phyloP scores from a whole-genome alignment of 2,888 invertebrate species.

The Andrena bicolor region DNA sequence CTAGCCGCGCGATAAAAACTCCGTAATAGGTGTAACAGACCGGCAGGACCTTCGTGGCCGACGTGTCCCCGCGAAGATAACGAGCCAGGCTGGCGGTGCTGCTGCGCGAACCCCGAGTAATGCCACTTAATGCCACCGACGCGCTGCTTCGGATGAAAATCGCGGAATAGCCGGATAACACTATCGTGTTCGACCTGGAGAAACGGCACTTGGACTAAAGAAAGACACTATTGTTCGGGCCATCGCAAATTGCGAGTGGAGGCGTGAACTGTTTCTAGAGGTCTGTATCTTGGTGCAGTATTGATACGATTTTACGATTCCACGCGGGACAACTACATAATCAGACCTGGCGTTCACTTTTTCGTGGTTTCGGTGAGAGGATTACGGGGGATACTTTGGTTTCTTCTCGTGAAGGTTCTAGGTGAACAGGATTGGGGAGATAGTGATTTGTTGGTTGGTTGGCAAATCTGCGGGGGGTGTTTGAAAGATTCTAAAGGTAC shows the following conservation, averaged over 20 bases:
- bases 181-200: conserved; percentile 33
- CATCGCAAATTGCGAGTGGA: neutral
- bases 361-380: no score
- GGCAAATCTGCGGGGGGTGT: no score
- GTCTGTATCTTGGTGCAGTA: neutral
- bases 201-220: conserved; percentile 17
- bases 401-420: no score
- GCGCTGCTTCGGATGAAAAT: conserved; percentile 43
- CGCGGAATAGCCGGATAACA: conserved; percentile 43
- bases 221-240: neutral
- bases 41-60: conserved; percentile 13
- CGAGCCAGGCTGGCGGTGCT: conserved; percentile 1
- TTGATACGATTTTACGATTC: conserved; percentile 10
- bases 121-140: conserved; percentile 45
- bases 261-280: conserved; percentile 6
- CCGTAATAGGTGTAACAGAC: conserved; percentile 35
- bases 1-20: conserved; percentile 31
- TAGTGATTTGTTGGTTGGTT: no score
- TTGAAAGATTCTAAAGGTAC: no score
- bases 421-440: no score
- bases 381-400: no score
- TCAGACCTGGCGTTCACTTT: no score
- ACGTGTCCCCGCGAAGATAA: conserved; percentile 25
- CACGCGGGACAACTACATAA: no score
- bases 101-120: conserved; percentile 1